A percentile compares a stretch with the other conserved stretches of the same genome.
phyloP scores from a whole-genome alignment of 64 coral and sea anemone genomes.

The Pocillopora damicornis region DNA sequence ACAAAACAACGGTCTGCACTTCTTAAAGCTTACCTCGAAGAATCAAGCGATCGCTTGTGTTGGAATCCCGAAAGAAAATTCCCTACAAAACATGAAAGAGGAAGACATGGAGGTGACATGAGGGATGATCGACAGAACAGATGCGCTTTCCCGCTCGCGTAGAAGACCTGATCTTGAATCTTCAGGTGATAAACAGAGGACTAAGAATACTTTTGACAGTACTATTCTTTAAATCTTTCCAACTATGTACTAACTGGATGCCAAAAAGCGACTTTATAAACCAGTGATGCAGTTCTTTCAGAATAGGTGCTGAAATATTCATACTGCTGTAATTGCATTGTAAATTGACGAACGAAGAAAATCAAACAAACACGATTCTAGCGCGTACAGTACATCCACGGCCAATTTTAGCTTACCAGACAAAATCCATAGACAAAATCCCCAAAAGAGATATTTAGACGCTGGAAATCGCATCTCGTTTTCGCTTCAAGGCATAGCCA shows the following conservation, averaged over 20 bases:
- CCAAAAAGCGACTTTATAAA: conserved; percentile 27
- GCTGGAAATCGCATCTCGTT: conserved; percentile 34
- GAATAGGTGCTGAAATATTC: conserved; percentile 98
- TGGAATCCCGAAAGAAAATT: conserved; percentile 22
- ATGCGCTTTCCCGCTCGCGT: background rate
- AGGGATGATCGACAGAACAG: conserved; percentile 14
- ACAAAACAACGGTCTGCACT: conserved; percentile 80
- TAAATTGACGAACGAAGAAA: conserved; percentile 95
- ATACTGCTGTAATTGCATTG: conserved; percentile 94
- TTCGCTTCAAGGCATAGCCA: conserved; percentile 46
- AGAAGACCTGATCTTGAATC: background rate
- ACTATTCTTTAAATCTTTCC: conserved; percentile 15
- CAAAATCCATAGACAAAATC: conserved; percentile 65
- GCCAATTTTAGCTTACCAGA: conserved; percentile 61
- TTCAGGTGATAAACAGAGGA: conserved; percentile 14
- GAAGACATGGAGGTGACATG: conserved; percentile 63
- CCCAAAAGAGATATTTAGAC: conserved; percentile 38
- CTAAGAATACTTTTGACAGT: background rate
- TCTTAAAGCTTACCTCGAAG: conserved; percentile 42
- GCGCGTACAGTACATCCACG: conserved; percentile 10
- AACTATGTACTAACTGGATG: background rate
- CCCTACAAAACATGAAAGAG: conserved; percentile 36
- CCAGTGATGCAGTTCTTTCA: conserved; percentile 56
- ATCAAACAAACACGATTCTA: conserved; percentile 97
- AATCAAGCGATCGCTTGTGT: conserved; percentile 49